Evolutionary conservation across 2,797 vertebrate genomes (phyloP), one percentile per base, ranked within the genome.

Genomic region (Mastacembelus armatus): DNA sequence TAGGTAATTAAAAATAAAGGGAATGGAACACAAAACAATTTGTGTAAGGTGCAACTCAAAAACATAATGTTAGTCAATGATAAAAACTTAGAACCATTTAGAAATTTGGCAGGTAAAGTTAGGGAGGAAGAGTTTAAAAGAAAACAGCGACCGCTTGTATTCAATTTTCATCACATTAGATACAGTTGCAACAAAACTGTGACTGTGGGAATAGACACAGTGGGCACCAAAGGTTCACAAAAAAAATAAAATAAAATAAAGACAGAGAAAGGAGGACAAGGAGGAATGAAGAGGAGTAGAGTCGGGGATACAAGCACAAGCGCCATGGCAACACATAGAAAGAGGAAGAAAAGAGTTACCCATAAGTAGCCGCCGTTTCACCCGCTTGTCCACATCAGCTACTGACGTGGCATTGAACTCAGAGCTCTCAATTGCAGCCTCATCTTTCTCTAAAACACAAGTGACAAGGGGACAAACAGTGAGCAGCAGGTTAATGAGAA

Each of bases 381-480:
- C 98, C 95, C 98, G 96, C 96, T 98, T 99, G 98, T 99, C 98
- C 97, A 99, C 98, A 99, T 99, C 98, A 99, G 96, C 96, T 98
- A 99, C 95, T 99, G 98, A 99, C 96, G 97, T 98, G 97, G 98
- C 93, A 98, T 94, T 99, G 96, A 96, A 95, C 95, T 97, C 96
- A 96, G 96, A 96, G 95, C 96, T 97, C 96, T 99, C 98, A 98
- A 98, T 99, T 98, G 98, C 97, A 99, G 98, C 97, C 98, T 98
- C 97, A 99, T 98, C 96, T 97, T 96, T 96, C 95, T 99, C 98
- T 99, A 99, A 95, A 99, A 98, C 96, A 98, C 96, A 99, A 97
- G 96, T 97, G 96, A 94, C 92, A 94, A 91, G 96, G 96, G 96
- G 96, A 97, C 96, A 99, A 96, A 98, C 95, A 98, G 92, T 96